Evolutionary conservation across 92 coral and sea anemone genomes (phyloP).

Genomic region (Plumapathes pennacea): DNA sequence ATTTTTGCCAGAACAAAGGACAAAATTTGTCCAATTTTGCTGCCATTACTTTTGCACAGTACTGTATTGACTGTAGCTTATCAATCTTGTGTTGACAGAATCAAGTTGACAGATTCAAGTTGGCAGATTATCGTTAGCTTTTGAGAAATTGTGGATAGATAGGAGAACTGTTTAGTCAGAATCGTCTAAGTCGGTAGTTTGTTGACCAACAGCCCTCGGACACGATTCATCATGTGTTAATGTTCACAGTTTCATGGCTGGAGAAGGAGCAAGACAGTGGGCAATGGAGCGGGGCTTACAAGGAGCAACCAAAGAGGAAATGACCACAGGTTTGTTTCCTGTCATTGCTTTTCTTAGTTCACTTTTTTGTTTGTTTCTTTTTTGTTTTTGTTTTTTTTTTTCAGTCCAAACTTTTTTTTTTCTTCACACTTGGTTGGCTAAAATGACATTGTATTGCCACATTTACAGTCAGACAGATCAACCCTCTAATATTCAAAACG

Average conservation of each 20-base stretch:
- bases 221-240: neutral
- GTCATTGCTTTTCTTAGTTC: neutral
- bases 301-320: constrained; percentile 20
- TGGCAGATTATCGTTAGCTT: no score
- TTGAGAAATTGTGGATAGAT: no score
- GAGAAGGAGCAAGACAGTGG: constrained; percentile 90
- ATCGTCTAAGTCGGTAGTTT: neutral
- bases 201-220: neutral
- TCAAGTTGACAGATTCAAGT: no score
- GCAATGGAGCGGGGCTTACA: constrained; percentile 58
- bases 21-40: no score
- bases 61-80: no score
- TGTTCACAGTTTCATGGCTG: constrained; percentile 71
- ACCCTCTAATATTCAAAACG: no score
- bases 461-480: no score
- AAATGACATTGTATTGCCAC: neutral
- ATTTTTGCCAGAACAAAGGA: no score
- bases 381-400: neutral
- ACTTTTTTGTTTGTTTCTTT: neutral
- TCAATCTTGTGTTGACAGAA: no score
- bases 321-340: constrained; percentile 60
- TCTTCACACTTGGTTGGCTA: neutral
- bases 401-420: constrained; percentile 2
- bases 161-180: neutral
- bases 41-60: no score